phyloP scores from a whole-genome alignment of 2,888 invertebrate genomes.

The Oeneis ivallda region DNA sequence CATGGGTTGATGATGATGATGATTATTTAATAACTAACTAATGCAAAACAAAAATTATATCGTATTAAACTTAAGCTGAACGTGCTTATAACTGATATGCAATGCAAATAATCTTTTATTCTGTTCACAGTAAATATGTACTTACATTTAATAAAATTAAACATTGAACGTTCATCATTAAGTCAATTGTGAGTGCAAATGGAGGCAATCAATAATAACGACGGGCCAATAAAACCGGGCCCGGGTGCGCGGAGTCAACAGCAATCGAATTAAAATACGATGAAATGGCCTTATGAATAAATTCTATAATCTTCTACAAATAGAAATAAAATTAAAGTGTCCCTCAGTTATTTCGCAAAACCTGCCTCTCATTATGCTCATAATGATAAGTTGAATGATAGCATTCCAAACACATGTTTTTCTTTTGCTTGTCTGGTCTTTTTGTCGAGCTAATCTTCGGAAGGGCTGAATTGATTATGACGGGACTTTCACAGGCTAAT shows the following conservation, averaged over 20 bases:
- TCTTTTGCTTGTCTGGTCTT: no score
- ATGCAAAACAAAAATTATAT: neutral
- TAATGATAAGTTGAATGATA: no score
- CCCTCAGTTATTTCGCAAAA: no score
- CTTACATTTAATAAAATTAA: conserved; percentile 14
- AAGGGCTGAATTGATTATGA: no score
- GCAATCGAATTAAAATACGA: conserved; percentile 64
- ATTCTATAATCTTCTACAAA: conserved; percentile 16
- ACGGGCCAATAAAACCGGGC: conserved; percentile 67
- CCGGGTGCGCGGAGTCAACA: conserved; percentile 57
- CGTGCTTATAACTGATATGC: neutral
- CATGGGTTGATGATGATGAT: no score
- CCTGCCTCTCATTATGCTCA: no score
- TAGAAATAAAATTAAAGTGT: no score
- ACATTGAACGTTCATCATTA: conserved; percentile 23
- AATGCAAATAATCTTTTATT: neutral
- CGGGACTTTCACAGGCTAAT: no score
- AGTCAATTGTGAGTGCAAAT: conserved; percentile 41
- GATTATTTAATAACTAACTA: no score
- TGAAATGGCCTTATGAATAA: conserved; percentile 43
- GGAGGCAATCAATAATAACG: conserved; percentile 66
- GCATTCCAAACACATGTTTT: no score
- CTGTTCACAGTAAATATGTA: neutral
- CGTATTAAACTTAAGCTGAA: neutral
- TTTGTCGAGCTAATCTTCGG: no score